Evolutionary conservation across 2,888 invertebrate genomes (phyloP).

Genomic region (Hyposoter dolosus): DNA sequence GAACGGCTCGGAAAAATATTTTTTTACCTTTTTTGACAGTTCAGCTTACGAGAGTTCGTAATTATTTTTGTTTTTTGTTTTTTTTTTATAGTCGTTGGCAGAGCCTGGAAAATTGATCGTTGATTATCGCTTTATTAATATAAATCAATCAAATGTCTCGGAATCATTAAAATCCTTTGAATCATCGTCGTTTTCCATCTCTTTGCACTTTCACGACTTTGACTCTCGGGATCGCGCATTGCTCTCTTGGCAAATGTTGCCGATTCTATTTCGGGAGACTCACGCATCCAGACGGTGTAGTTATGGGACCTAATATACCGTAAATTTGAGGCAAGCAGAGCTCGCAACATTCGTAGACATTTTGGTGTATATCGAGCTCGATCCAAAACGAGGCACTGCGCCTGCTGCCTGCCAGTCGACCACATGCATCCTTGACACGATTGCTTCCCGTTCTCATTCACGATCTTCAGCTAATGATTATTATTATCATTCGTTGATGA

Average conservation of each 20-base stretch:
- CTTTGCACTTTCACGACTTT: background rate
- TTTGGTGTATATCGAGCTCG: constrained; percentile 11
- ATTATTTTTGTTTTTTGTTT: background rate
- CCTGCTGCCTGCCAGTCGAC: constrained; percentile 32
- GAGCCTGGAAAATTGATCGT: background rate
- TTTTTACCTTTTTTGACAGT: background rate
- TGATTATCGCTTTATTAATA: background rate
- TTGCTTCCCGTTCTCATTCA: constrained; percentile 64
- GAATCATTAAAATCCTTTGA: background rate
- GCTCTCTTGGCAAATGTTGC: constrained; percentile 40
- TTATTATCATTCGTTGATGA: constrained; percentile 29
- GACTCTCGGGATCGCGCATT: background rate
- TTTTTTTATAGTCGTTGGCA: background rate
- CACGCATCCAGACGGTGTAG: constrained; percentile 47
- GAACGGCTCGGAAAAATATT: background rate
- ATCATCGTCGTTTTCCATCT: constrained; percentile 2
- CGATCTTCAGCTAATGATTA: constrained; percentile 45
- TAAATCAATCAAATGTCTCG: background rate
- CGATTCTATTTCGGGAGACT: constrained; percentile 63
- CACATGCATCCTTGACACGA: constrained; percentile 70
- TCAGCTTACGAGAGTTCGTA: background rate
- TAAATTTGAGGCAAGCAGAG: constrained; percentile 14
- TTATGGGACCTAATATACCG: constrained; percentile 42
- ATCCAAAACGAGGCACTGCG: constrained; percentile 40
- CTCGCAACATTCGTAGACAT: constrained; percentile 12